Evolutionary conservation across 2,113 vertebrate genomes (phyloP).

Genomic region (Irena cyanogastra): DNA sequence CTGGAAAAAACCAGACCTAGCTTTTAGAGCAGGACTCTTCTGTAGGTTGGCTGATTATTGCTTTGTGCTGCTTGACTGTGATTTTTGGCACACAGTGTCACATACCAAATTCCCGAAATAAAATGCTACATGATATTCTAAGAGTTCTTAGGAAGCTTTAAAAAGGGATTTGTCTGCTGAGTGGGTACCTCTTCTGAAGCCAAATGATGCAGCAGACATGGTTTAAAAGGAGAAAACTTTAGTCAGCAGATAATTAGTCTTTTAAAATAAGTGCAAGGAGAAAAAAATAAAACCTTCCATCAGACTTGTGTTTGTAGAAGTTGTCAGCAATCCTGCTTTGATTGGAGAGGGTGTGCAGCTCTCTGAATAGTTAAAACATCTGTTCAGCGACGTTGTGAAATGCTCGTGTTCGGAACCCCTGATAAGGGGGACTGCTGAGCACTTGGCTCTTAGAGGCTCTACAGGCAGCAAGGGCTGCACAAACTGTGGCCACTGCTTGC

Average conservation of each 20-base stretch:
- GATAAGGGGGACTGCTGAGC: conserved; percentile 68
- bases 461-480: conserved; percentile 50
- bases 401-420: conserved; percentile 55
- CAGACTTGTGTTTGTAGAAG: conserved; percentile 2
- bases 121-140: conserved; percentile 70
- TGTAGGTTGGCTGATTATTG: conserved; percentile 76
- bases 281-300: not conserved
- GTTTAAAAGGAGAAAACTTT: conserved; percentile 27
- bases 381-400: conserved; percentile 69
- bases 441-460: conserved; percentile 27
- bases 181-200: conserved; percentile 48
- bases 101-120: conserved; percentile 74
- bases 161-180: conserved; percentile 58
- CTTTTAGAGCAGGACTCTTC: conserved; percentile 14
- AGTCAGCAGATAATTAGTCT: conserved; percentile 44
- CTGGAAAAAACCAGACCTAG: not conserved
- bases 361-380: conserved; percentile 73
- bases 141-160: conserved; percentile 67
- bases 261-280: not conserved
- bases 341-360: conserved; percentile 51
- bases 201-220: conserved; percentile 41
- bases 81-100: conserved; percentile 69
- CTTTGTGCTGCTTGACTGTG: conserved; percentile 70
- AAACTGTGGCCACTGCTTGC: conserved; percentile 51
- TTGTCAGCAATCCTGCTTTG: conserved; percentile 57